phyloP scores from a whole-genome alignment of 1,140 invertebrate species.

The Subanguina moxae region DNA sequence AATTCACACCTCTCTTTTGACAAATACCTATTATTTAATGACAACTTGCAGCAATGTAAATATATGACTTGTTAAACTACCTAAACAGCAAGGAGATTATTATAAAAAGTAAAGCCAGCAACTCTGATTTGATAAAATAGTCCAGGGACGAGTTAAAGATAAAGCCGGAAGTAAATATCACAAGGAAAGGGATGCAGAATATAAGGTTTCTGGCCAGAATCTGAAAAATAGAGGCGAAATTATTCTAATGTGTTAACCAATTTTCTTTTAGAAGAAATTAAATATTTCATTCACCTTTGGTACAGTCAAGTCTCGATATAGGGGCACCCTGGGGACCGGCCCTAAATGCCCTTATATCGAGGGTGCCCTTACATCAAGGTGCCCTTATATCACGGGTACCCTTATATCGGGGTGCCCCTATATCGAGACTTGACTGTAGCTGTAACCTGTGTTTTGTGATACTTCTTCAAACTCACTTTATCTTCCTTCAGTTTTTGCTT shows the following conservation, averaged over 20 bases:
- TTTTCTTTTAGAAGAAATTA: too few species aligned
- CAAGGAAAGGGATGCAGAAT: constrained; percentile 79
- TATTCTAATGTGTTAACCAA: neutral
- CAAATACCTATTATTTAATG: constrained; percentile 28
- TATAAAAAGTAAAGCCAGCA: constrained; percentile 58
- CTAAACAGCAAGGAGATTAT: constrained; percentile 22
- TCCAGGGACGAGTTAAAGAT: constrained; percentile 74
- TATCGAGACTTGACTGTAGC: too few species aligned
- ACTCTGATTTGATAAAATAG: constrained; percentile 71
- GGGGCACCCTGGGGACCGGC: too few species aligned
- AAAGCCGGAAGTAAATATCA: constrained; percentile 80
- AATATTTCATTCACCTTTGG: too few species aligned
- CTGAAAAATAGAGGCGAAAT: constrained; percentile 65
- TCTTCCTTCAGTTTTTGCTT: constrained; percentile 69
- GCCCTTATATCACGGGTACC: too few species aligned
- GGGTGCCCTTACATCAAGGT: too few species aligned
- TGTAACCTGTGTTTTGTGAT: too few species aligned
- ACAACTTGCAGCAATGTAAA: constrained; percentile 20
- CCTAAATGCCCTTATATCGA: too few species aligned
- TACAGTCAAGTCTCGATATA: too few species aligned
- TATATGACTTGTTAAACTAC: constrained; percentile 8
- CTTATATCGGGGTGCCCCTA: too few species aligned
- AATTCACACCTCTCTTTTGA: constrained; percentile 20
- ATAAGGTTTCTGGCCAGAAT: constrained; percentile 79
- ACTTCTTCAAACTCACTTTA: constrained; percentile 60